Evolutionary conservation across 2,797 vertebrate species (phyloP), one percentile per base, ranked within the genome.

Genomic region (Pipistrellus pipistrellus): DNA sequence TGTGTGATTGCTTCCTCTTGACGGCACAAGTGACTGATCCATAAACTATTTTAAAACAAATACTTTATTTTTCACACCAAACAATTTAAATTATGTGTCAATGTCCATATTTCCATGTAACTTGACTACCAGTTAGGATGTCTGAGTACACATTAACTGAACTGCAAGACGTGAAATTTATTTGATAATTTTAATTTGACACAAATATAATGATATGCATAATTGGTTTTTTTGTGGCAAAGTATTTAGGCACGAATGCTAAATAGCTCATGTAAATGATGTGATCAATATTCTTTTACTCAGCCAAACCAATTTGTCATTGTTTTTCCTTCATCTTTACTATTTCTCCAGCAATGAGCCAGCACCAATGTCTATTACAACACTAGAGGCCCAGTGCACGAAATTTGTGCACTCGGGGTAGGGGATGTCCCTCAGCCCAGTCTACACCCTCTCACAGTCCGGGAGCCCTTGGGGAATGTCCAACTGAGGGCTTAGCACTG

Each of bases 251-350:
- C 64, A 84, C 3, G 6, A 93, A 88, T 78, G 13, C 21, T 78
- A 93, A 87, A 87, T 35, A 93, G 23, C n/a, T 84, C 48, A 82
- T 18, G 4, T 86, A 73, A 93, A 77, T 78, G n/a, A 93, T 41
- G 15, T 91, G 57, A 88, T 77, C 64, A 93, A 57, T 68, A 84
- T 66, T 68, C 11, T 88, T 80, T 93, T 68, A 78, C 18, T 57
- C 27, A 80, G 78, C 11, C 23, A 85, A 81, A 85, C 4, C 38
- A 77, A 48, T 46, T 3, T 87, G 53, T 87, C 53, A n/a, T 21
- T 57, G 48, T 71, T 93, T 71, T 71, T 38, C 75, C 71, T 87
- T 93, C 48, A 32, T 46, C 71, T 91, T 88, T 38, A 87, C 66
- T 62, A 71, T 64, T 93, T 88, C 38, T 88, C 66, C 57, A 76